Evolutionary conservation across 2,888 invertebrate genomes (phyloP).

Genomic region (Mesochorus sp.): DNA sequence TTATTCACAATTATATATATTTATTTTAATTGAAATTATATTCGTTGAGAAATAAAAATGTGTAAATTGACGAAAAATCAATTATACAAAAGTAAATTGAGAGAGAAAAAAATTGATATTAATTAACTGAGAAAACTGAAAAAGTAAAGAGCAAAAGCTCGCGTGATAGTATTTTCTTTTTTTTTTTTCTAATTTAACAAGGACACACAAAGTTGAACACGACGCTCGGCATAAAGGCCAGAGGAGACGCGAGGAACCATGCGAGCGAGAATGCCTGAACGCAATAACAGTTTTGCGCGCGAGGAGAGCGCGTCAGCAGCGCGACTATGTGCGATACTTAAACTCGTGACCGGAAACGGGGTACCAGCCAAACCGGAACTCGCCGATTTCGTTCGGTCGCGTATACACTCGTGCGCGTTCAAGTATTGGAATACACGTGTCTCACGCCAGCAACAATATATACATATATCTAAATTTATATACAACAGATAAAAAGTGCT

Average conservation of each 20-base stretch:
- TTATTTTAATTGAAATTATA: too few relatives aligned
- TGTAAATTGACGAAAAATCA: too few relatives aligned
- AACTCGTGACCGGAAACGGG: constrained; percentile 79
- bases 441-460: constrained; percentile 57
- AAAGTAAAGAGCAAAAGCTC: too few relatives aligned
- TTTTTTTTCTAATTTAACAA: background rate
- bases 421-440: constrained; percentile 23
- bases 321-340: constrained; percentile 36
- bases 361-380: constrained; percentile 75
- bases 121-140: too few relatives aligned
- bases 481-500: too few relatives aligned
- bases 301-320: constrained; percentile 23
- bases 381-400: constrained; percentile 72
- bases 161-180: too few relatives aligned
- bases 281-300: constrained; percentile 43
- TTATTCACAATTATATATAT: too few relatives aligned
- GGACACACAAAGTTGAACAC: background rate
- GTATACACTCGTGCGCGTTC: constrained; percentile 20
- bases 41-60: too few relatives aligned
- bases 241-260: background rate
- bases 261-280: constrained; percentile 26
- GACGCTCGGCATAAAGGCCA: constrained; percentile 3
- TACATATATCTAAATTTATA: background rate
- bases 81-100: too few relatives aligned
- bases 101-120: too few relatives aligned